These are phyloP conservation scores for Sakesphorus luctuosus DNA, from an alignment of 2,113 vertebrate species.

Conservation along the genomic window DNA sequence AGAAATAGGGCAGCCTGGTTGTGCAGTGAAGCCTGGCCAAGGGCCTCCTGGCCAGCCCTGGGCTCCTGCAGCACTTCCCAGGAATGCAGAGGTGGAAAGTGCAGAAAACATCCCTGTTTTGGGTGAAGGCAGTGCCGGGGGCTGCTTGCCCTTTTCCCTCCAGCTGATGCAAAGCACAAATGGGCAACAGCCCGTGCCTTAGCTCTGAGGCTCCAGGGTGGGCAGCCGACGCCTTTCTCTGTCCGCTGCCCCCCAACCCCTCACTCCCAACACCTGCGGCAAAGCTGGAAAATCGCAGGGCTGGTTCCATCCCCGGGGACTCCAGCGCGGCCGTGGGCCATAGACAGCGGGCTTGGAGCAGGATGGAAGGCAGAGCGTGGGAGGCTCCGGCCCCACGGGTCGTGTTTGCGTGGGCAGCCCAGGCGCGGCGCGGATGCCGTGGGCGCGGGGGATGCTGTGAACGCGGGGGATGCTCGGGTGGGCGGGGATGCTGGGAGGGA, in stretches of 20 bases:
- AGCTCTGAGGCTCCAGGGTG: neutral
- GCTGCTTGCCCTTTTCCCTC: neutral
- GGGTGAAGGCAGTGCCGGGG: neutral
- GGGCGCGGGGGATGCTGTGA: neutral
- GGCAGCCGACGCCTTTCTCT: no score
- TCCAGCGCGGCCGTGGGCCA: neutral
- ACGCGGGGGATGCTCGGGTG: neutral
- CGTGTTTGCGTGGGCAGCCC: neutral
- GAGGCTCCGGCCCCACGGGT: neutral
- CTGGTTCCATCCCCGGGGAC: fast-evolving
- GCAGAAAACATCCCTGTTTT: neutral
- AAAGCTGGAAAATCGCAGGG: neutral
- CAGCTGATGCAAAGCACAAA: neutral
- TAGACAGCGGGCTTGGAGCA: neutral
- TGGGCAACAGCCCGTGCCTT: neutral
- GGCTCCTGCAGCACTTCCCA: neutral
- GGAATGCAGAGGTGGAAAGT: neutral
- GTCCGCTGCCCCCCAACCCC: neutral
- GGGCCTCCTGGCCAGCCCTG: neutral
- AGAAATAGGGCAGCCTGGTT: neutral
- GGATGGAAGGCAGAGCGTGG: neutral
- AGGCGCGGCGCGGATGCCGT: neutral
- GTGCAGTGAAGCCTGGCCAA: neutral
- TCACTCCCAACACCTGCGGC: neutral
- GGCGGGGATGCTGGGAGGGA: neutral